These are phyloP conservation scores for Mercenaria mercenaria DNA, from an alignment of 1,140 invertebrate species.

Conservation along the genomic window DNA sequence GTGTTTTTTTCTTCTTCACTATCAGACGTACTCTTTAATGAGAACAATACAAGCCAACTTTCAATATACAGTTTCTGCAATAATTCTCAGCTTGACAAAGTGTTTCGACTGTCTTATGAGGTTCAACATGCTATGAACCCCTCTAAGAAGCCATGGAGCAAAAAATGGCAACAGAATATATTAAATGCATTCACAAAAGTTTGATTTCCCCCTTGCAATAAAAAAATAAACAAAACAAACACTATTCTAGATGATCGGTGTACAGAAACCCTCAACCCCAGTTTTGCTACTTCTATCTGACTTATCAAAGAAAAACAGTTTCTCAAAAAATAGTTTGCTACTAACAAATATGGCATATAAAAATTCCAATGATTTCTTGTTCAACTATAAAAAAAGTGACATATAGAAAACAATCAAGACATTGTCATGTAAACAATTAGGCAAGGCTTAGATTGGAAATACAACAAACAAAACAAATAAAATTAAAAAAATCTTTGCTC, in stretches of 20 bases:
- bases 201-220: not conserved
- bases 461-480: slow-evolving; percentile 10
- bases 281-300: not conserved
- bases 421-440: not conserved
- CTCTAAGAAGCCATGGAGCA: not conserved
- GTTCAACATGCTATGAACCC: slow-evolving; percentile 36
- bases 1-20: no score
- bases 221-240: not conserved
- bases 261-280: not conserved
- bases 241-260: not conserved
- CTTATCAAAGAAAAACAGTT: not conserved
- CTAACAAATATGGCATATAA: slow-evolving; percentile 37
- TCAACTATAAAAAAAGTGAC: slow-evolving; percentile 26
- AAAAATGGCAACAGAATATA: slow-evolving; percentile 18
- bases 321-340: slow-evolving; percentile 16
- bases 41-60: no score
- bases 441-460: not conserved
- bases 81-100: no score
- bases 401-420: not conserved
- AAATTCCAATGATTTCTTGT: slow-evolving; percentile 24
- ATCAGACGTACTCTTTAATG: no score
- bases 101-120: not conserved
- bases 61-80: no score
- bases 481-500: not conserved
- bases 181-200: slow-evolving; percentile 37